Base-by-base conservation (phyloP, 2,113 vertebrate genomes). In the Myrmophylax atrothorax region DNA sequence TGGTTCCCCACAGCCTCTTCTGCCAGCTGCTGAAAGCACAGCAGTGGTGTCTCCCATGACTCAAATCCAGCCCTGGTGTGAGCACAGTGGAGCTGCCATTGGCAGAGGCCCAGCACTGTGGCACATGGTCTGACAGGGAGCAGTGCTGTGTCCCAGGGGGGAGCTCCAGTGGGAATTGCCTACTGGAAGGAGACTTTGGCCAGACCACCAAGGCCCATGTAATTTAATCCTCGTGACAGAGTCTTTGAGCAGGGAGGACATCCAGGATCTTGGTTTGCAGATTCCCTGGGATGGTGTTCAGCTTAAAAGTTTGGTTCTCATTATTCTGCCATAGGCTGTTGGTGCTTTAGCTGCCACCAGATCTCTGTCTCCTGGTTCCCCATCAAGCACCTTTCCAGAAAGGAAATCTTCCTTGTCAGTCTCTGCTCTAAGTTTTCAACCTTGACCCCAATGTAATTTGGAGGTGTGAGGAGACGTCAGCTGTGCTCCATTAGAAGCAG, bases 11-110 rank as follows among this genome's bases (percentile, higher is more conserved):
- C 40, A 66, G 38, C 44, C 58, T 15, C 28, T 63, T 87, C 67
- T 37, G 69, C 49, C 46, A 49, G 29, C 31, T 2, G 0, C 31
- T 70, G 50, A 25, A 20, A 85, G 46, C 5, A 1, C 46, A 33
- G 50, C 76, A 25, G 14, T 7, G 0, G 0, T 31, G 67, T 56
- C 6, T n/a, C 69, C 16, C 24, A 8, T 0, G 1, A 33, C 60
- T 38, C 24, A 31, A 33, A 90, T 37, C 31, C 68, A 60, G 9
- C 26, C 14, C 24, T 3, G 8, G 20, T 14, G 23, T 0, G 6
- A 37, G 31, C 0, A 0, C 46, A 12, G 55, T 24, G 37, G 40
- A 49, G 47, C 69, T 77, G 72, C 73, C 1, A 0, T 8, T 25
- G 26, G n/a, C n/a, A 40, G 81, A 37, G 26, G 25, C 38, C 35